Evolutionary conservation across 2,888 invertebrate species (phyloP), one percentile per base, ranked within the genome.

Genomic region (Pollenia amentaria): DNA sequence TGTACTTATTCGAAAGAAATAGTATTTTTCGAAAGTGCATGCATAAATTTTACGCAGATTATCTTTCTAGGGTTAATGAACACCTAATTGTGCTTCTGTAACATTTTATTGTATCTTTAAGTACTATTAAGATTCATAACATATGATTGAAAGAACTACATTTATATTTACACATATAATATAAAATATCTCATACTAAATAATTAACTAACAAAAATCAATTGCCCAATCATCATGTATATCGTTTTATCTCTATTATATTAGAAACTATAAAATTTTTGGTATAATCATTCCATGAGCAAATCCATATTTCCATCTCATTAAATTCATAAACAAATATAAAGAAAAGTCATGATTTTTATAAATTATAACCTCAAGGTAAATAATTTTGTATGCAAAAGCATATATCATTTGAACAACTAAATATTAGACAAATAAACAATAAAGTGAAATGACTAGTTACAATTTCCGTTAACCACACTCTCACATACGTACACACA

Each of bases 311-410:
- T 84, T 84, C 55, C 60, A 60, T 55, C 67, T 87, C 83, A 83
- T 86, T 83, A 76, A 29, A 67, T 53, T 72, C 38, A 16, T 10
- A 51, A 42, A 11, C 11, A 57, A 55, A 40, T 46, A 18, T 3
- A 53, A 62, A 64, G 42, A 11, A 73, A 80, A 48, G n/a, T 11
- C n/a, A 69, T 75, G 75, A 83, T 79, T 83, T 29, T 40, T n/a
- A 80, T 73, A 73, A 83, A 77, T 83, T 57, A 67, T 64, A 16
- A 38, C 85, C 80, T 51, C n/a, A 75, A 85, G 85, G 76, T 73
- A 83, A 77, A 75, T 69, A 62, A 69, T 55, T 76, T 82, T 83
- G 69, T 64, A 78, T 67, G 51, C 42, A 42, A 72, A 80, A 80
- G 48, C 65, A 87, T 80, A 87, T 72, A 76, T 67, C 42, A 80